Conservation (phyloP, 30 jellyfish, hydroid and myxozoan species). For the Hydractinia echinata region DNA sequence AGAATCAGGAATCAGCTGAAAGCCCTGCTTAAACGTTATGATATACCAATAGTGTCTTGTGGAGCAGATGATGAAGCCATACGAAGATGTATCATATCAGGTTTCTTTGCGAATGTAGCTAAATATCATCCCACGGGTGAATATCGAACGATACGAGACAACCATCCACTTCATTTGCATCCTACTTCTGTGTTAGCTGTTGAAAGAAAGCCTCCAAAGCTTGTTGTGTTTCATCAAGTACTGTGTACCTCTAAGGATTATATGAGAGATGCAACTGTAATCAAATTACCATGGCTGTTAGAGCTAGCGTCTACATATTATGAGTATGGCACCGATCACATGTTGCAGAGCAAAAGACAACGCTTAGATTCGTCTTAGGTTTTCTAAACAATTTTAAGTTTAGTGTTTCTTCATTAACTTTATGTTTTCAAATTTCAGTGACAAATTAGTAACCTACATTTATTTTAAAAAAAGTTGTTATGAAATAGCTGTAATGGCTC, state of each 20-base stretch:
- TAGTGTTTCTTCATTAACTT: too few relatives aligned
- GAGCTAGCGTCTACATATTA: conserved; percentile 92
- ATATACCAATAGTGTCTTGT: conserved; percentile 84
- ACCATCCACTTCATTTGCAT: conserved; percentile 77
- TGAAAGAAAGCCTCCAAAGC: conserved; percentile 78
- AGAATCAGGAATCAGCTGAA: conserved; percentile 69
- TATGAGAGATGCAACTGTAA: conserved; percentile 92
- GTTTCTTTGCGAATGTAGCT: conserved; percentile 96
- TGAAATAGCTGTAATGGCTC: too few relatives aligned
- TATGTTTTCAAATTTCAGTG: too few relatives aligned
- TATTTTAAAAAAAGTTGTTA: too few relatives aligned
- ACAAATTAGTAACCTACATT: too few relatives aligned
- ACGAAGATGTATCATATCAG: conserved; percentile 90
- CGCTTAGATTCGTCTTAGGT: background rate
- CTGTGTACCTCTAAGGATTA: conserved; percentile 83
- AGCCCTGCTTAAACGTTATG: conserved; percentile 61
- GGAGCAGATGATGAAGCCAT: conserved; percentile 89
- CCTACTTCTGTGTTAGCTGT: conserved; percentile 88
- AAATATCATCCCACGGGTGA: conserved; percentile 97
- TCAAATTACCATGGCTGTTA: conserved; percentile 74
- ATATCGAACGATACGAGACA: conserved; percentile 84
- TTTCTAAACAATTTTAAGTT: too few relatives aligned
- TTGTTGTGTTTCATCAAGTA: conserved; percentile 86
- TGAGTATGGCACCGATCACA: conserved; percentile 81
- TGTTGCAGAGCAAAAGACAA: conserved; percentile 1